Evolutionary conservation across 2,113 vertebrate species (phyloP).

Genomic region (Plecturocebus donacophilus): DNA sequence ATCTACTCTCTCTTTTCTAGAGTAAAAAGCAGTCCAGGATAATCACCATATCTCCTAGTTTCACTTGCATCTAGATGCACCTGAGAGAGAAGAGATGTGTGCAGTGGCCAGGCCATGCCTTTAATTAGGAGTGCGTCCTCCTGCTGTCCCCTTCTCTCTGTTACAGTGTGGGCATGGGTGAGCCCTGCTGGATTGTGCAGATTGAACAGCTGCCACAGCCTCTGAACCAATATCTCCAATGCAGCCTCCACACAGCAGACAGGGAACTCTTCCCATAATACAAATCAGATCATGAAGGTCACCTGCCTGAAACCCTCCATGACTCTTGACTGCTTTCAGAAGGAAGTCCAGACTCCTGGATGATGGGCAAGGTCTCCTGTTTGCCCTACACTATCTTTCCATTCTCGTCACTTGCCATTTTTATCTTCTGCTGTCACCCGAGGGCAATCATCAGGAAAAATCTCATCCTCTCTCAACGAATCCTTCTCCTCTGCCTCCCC

Average conservation of each 20-base stretch:
- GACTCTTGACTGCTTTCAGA: background rate
- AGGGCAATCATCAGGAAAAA: background rate
- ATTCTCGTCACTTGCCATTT: background rate
- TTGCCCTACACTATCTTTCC: background rate
- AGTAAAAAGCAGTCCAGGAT: background rate
- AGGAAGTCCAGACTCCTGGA: background rate
- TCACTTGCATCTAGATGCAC: background rate
- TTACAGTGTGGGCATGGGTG: accelerated
- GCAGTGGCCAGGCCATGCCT: background rate
- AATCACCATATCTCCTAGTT: background rate
- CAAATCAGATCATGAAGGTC: background rate
- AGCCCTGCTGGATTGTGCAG: background rate
- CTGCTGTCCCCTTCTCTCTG: accelerated
- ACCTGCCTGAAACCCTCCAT: background rate
- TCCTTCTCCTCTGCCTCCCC: background rate
- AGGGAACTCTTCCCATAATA: background rate
- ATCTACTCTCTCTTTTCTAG: background rate
- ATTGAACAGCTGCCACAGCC: background rate
- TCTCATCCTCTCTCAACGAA: background rate
- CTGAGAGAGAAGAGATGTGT: background rate
- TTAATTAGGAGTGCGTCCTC: background rate
- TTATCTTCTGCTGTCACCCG: background rate
- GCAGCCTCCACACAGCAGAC: background rate
- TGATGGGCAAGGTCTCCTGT: background rate
- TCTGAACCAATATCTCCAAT: background rate